Percentiles rank a stretch among this genome's conserved stretches.
These are phyloP conservation scores for Holacanthella duospinosa DNA, from an alignment of 2,888 invertebrate genomes.

Conservation along the genomic window DNA sequence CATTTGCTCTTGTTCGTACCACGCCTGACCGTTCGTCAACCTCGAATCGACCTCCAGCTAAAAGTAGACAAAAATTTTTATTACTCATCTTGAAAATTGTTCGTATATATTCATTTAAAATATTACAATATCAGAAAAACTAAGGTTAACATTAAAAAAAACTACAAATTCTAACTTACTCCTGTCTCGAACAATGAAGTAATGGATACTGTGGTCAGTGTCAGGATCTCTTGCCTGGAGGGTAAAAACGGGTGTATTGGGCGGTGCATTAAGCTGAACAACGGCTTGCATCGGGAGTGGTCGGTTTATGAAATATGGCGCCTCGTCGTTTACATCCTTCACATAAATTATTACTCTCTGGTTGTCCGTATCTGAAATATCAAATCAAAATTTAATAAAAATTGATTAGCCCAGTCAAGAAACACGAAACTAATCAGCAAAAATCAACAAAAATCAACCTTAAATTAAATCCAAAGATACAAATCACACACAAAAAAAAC, in stretches of 20 bases:
- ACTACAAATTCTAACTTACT: too few species aligned
- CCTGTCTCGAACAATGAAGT: constrained; percentile 86
- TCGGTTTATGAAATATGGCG: constrained; percentile 92
- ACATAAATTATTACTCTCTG: constrained; percentile 90
- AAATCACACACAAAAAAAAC: too few species aligned
- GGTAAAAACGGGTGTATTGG: constrained; percentile 93
- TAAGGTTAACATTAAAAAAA: too few species aligned
- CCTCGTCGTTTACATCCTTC: constrained; percentile 92
- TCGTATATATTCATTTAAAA: too few species aligned
- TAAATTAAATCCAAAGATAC: neutral
- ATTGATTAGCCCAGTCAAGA: neutral
- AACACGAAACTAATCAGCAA: neutral
- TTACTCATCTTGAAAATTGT: too few species aligned
- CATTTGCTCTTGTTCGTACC: constrained; percentile 79
- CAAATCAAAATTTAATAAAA: too few species aligned
- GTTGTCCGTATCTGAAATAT: constrained; percentile 75
- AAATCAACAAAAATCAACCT: neutral
- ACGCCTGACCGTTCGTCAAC: constrained; percentile 86
- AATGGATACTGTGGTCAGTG: constrained; percentile 89
- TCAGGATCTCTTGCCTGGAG: constrained; percentile 93
- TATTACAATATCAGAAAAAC: too few species aligned
- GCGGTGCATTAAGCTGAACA: constrained; percentile 86
- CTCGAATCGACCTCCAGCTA: constrained; percentile 60
- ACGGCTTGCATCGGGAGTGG: constrained; percentile 96
- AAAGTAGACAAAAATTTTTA: too few species aligned